Conservation (phyloP, 2,113 vertebrate species). For the Psophia crepitans region DNA sequence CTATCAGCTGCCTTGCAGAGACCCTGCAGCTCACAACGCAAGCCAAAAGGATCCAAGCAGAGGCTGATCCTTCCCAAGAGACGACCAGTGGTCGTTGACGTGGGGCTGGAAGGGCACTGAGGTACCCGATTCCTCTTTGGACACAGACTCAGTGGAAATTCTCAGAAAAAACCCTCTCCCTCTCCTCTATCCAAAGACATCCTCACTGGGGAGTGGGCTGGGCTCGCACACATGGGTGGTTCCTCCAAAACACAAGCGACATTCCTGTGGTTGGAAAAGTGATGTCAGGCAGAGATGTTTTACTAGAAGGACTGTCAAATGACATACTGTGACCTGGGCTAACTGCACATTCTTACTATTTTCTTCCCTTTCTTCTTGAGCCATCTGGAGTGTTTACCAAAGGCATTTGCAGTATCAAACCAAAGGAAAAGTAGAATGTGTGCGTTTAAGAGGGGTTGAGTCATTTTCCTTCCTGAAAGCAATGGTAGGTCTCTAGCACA, state of each 20-base stretch:
- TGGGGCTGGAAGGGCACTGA: not conserved
- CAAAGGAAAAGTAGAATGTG: not conserved
- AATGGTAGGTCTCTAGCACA: not conserved
- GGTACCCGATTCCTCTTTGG: not conserved
- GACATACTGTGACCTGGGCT: not conserved
- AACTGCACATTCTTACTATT: not conserved
- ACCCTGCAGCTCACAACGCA: not conserved
- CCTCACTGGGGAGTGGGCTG: not conserved
- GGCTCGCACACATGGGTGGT: accelerated
- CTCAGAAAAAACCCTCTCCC: not conserved
- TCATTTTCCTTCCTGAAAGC: not conserved
- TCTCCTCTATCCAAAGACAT: not conserved
- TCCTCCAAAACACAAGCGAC: not conserved
- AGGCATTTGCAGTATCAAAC: not conserved
- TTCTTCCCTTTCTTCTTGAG: not conserved
- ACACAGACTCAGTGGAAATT: not conserved
- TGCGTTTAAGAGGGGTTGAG: not conserved
- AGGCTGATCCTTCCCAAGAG: not conserved
- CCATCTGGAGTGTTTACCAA: not conserved
- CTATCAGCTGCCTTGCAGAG: not conserved
- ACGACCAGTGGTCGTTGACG: accelerated
- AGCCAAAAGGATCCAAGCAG: not conserved
- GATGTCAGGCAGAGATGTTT: not conserved
- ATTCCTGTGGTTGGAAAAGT: not conserved
- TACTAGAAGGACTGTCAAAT: not conserved